phyloP scores from a whole-genome alignment of 2,888 invertebrate species.

The Lampropteryx suffumata region DNA sequence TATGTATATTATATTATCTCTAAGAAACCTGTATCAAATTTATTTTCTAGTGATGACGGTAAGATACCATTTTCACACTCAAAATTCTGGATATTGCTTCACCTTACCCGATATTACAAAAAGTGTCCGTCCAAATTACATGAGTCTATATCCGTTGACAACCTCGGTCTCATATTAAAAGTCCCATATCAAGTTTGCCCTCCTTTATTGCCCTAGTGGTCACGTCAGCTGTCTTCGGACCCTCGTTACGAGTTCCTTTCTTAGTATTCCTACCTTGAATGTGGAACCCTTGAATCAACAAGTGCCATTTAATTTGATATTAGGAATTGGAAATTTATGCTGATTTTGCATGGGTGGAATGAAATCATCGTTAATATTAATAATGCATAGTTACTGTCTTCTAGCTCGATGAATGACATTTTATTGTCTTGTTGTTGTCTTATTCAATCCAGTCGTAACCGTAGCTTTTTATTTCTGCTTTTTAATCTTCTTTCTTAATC shows the following conservation, averaged over 20 bases:
- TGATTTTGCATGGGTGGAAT: conserved; percentile 9
- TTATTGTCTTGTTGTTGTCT: no score
- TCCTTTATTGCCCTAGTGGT: conserved; percentile 45
- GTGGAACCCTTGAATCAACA: conserved; percentile 49
- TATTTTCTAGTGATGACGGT: no score
- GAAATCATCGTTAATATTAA: no score
- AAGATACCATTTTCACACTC: not conserved
- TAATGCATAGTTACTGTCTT: no score
- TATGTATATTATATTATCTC: no score
- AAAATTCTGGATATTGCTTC: conserved; percentile 1
- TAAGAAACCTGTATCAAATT: no score
- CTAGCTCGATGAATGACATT: no score
- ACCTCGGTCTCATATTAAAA: conserved; percentile 59
- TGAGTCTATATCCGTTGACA: conserved; percentile 45
- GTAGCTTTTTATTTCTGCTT: no score
- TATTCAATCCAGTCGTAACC: no score
- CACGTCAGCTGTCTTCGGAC: conserved; percentile 60
- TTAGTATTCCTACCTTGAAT: conserved; percentile 36
- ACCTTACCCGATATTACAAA: conserved; percentile 19
- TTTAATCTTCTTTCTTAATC: no score
- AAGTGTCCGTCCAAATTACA: conserved; percentile 51
- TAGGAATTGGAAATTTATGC: conserved; percentile 36
- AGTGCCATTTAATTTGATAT: conserved; percentile 50
- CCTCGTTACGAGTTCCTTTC: conserved; percentile 53
- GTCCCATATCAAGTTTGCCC: conserved; percentile 57